Conservation (phyloP, 2,797 vertebrate genomes). For the Lates japonicus region DNA sequence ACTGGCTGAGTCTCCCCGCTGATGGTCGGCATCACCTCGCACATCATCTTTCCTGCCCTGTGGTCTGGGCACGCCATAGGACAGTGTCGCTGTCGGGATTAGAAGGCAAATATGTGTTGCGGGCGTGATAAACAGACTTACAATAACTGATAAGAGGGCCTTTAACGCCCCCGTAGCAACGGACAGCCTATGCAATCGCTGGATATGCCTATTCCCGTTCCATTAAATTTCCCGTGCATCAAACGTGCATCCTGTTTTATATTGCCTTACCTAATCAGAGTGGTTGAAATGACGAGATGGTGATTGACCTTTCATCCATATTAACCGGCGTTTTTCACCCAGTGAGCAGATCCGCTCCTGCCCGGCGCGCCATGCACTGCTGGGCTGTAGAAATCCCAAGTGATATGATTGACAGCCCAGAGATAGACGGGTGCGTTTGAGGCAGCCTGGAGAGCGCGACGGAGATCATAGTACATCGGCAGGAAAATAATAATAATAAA, state of each 20-base stretch:
- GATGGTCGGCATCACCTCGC: slow-evolving; percentile 99
- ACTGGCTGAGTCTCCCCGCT: slow-evolving; percentile 93
- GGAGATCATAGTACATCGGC: slow-evolving; percentile 50
- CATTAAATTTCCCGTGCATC: slow-evolving; percentile 36
- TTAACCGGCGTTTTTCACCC: slow-evolving; percentile 79
- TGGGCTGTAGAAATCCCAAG: slow-evolving; percentile 82
- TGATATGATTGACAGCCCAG: slow-evolving; percentile 82
- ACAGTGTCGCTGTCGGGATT: slow-evolving; percentile 67
- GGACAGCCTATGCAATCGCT: slow-evolving; percentile 27
- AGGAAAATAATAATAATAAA: slow-evolving; percentile 6
- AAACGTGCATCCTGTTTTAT: slow-evolving; percentile 34
- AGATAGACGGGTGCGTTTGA: slow-evolving; percentile 54
- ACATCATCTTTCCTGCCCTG: slow-evolving; percentile 90
- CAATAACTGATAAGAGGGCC: slow-evolving; percentile 65
- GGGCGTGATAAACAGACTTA: slow-evolving; percentile 49
- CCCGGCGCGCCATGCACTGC: slow-evolving; percentile 80
- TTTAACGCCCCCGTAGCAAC: slow-evolving; percentile 63
- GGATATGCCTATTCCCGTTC: slow-evolving; percentile 31
- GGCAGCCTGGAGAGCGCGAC: slow-evolving; percentile 56
- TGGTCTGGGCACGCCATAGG: slow-evolving; percentile 60
- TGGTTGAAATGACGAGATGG: slow-evolving; percentile 61
- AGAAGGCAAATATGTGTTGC: slow-evolving; percentile 33
- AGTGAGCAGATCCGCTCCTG: slow-evolving; percentile 83
- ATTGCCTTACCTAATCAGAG: slow-evolving; percentile 76
- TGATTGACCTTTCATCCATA: slow-evolving; percentile 78